These are phyloP conservation scores for Vannuccia rotundouncinata DNA, from an alignment of 2,888 invertebrate species.

Conservation along the genomic window DNA sequence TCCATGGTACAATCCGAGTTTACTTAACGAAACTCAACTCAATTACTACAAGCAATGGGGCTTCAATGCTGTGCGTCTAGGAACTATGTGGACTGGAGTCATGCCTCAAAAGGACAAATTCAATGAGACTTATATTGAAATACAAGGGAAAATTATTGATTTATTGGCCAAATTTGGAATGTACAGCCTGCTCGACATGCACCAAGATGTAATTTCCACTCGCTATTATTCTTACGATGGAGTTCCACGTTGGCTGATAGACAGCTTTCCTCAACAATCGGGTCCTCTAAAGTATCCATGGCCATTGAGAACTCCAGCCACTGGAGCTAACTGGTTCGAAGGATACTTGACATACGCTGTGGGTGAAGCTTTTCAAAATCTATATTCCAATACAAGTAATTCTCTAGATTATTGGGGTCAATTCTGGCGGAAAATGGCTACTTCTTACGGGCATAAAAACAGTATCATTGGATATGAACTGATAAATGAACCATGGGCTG, in stretches of 20 bases:
- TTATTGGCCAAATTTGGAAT: conserved; percentile 43
- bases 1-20: conserved; percentile 44
- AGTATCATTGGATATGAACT: conserved; percentile 47
- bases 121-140: conserved; percentile 45
- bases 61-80: conserved; percentile 47
- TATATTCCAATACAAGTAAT: conserved; percentile 44
- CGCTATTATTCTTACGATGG: conserved; percentile 45
- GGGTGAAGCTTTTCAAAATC: conserved; percentile 44
- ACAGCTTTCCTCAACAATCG: conserved; percentile 43
- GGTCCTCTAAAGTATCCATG: conserved; percentile 44
- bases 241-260: conserved; percentile 45
- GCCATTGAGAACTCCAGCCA: conserved; percentile 42
- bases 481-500: conserved; percentile 48
- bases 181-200: conserved; percentile 46
- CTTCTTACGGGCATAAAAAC: conserved; percentile 40
- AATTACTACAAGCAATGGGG: conserved; percentile 44
- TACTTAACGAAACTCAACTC: conserved; percentile 44
- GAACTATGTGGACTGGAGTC: conserved; percentile 46
- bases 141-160: conserved; percentile 42
- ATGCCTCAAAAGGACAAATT: conserved; percentile 41
- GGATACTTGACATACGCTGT: conserved; percentile 45
- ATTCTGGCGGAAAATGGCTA: conserved; percentile 45
- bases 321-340: conserved; percentile 41
- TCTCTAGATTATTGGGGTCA: conserved; percentile 42
- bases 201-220: conserved; percentile 42